phyloP scores from a whole-genome alignment of 2,113 vertebrate genomes.

The Phrynosoma blainvillii region DNA sequence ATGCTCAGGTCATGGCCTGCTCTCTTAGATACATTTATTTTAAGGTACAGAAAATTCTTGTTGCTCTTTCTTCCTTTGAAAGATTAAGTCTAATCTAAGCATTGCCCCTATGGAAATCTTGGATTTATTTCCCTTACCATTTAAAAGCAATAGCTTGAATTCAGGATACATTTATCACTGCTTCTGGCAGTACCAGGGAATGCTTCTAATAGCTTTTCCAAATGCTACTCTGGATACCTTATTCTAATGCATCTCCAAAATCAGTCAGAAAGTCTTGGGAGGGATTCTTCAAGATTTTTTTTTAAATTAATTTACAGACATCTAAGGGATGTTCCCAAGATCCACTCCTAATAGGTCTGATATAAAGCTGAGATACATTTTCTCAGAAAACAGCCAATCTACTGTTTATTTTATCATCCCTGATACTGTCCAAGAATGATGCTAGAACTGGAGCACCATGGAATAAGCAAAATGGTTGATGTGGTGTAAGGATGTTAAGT shows the following conservation, averaged over 20 bases:
- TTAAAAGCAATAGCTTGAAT: constrained; percentile 28
- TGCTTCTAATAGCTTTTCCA: constrained; percentile 34
- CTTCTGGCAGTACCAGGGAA: not conserved
- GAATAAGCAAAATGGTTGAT: too few species aligned
- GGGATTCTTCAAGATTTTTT: not conserved
- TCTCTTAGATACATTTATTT: not conserved
- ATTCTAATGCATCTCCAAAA: not conserved
- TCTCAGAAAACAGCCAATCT: not conserved
- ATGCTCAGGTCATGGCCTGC: not conserved
- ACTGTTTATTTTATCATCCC: too few species aligned
- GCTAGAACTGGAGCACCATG: too few species aligned
- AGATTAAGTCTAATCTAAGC: constrained; percentile 36
- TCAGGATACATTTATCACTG: not conserved
- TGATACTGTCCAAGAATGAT: too few species aligned
- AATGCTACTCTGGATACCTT: constrained; percentile 15
- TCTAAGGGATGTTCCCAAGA: not conserved
- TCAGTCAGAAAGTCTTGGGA: not conserved
- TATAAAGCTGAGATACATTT: not conserved
- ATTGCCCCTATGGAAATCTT: not conserved
- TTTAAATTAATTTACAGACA: not conserved
- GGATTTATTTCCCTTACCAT: constrained; percentile 46
- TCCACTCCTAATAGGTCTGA: not conserved
- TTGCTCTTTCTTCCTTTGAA: not conserved
- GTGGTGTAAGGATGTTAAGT: too few species aligned
- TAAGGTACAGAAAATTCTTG: not conserved